Base-by-base conservation (phyloP, 2,113 vertebrate species). In the Hippocampus barbouri region DNA sequence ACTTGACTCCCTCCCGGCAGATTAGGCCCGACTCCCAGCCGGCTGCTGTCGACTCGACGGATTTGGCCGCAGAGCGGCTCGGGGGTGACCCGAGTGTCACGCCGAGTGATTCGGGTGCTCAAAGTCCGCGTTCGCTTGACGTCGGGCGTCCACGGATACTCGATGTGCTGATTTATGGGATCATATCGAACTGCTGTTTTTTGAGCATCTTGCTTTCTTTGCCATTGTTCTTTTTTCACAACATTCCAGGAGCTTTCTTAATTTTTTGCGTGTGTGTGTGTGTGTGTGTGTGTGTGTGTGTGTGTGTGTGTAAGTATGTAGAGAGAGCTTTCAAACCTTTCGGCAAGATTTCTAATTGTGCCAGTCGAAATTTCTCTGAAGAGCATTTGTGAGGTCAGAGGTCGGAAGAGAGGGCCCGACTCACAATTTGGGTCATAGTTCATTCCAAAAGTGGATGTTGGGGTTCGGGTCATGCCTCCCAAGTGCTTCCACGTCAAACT, bases 21-120 rank as follows among this genome's bases (percentile, higher is more conserved):
- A 76, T 76, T 87, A 77, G 79, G 82, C 85, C 79, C 68, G 41
- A 11, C 74, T 80, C 78, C 79, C 83, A 87, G 86, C 83, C 30
- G 88, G 86, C 85, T 88, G 86, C 82, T 40, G 79, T 81, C 82
- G 60, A 86, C 89, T 85, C 83, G 69, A 78, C 76, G 83, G 79
- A 78, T 63, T 84, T 75, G 79, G 84, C 73, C 23, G 6, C 71
- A 72, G 61, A 73, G 75, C 68, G 21, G 68, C 66, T 60, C 68
- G 9, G 5, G 76, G 57, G 27, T 27, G 27, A 34, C 30, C 30
- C 30, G 4, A 34, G 30, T 34, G 30, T 4, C 68, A 67, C 66
- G 57, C 51, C 40, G 63, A 73, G 69, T 64, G n/a, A 66, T 71
- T 53, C 43, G 57, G 65, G 70, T 56, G 56, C 47, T 75, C 14